phyloP scores from a whole-genome alignment of 1,140 invertebrate species.

The Bombus confusus region DNA sequence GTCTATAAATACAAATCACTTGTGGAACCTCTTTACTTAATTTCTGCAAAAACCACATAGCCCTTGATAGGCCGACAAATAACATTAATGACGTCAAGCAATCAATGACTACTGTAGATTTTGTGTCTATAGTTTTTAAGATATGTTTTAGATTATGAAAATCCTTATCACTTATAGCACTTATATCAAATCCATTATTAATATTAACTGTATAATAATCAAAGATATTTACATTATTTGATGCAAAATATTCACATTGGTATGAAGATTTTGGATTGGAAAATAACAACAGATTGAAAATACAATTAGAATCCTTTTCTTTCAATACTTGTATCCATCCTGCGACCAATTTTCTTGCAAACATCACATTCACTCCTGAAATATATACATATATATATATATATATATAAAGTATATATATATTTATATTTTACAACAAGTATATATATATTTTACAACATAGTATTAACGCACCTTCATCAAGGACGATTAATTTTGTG shows the following conservation, averaged over 20 bases:
- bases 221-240: constrained; percentile 67
- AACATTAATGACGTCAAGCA: constrained; percentile 76
- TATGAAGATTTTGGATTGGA: constrained; percentile 67
- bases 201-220: constrained; percentile 74
- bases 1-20: constrained; percentile 77
- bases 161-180: constrained; percentile 48
- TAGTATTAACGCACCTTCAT: constrained; percentile 77
- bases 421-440: too few relatives aligned
- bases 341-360: constrained; percentile 69
- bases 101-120: constrained; percentile 70
- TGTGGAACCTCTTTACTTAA: constrained; percentile 67
- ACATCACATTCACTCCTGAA: constrained; percentile 69
- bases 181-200: constrained; percentile 44
- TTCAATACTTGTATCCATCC: constrained; percentile 76
- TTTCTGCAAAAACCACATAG: constrained; percentile 73
- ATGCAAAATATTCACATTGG: constrained; percentile 52
- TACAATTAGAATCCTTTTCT: constrained; percentile 52
- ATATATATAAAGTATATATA: too few relatives aligned
- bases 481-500: constrained; percentile 70
- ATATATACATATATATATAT: constrained; percentile 26
- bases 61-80: constrained; percentile 68
- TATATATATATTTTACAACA: too few relatives aligned
- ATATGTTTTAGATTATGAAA: constrained; percentile 65
- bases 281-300: constrained; percentile 72
- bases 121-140: constrained; percentile 50